phyloP scores from a whole-genome alignment of 2,888 invertebrate genomes.

The Noctua pronuba region DNA sequence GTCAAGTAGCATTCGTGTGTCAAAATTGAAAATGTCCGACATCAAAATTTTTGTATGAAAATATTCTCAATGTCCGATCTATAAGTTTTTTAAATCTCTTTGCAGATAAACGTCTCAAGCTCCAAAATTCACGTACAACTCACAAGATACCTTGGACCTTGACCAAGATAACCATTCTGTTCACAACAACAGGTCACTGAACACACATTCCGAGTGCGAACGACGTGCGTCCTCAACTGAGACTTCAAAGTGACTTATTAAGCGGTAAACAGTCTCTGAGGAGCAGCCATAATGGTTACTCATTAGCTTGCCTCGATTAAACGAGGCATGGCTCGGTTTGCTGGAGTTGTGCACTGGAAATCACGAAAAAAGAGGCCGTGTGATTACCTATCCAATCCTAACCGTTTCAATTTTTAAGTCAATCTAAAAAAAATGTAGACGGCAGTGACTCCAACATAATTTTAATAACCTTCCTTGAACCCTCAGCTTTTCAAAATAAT shows the following conservation, averaged over 20 bases:
- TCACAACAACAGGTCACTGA: constrained; percentile 68
- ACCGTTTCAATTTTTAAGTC: neutral
- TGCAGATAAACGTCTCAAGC: neutral
- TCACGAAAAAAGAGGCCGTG: neutral
- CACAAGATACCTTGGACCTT: constrained; percentile 8
- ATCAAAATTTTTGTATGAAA: too few relatives aligned
- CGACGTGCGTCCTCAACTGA: constrained; percentile 45
- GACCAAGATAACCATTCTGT: constrained; percentile 58
- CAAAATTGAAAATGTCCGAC: too few relatives aligned
- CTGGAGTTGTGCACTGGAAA: constrained; percentile 28
- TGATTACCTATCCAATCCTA: neutral
- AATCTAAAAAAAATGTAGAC: neutral
- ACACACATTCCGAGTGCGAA: constrained; percentile 66
- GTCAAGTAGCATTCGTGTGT: too few relatives aligned
- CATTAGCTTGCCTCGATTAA: constrained; percentile 75
- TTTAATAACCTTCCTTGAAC: neutral
- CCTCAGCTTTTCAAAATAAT: neutral
- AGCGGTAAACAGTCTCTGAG: constrained; percentile 64
- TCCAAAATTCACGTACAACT: neutral
- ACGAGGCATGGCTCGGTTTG: constrained; percentile 69
- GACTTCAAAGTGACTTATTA: constrained; percentile 73
- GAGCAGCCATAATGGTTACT: constrained; percentile 71
- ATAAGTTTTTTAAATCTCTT: too few relatives aligned
- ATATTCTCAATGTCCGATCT: too few relatives aligned
- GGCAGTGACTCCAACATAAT: neutral